Base-by-base conservation (phyloP, 2,797 vertebrate species). In the Percopsis omiscomaycus region DNA sequence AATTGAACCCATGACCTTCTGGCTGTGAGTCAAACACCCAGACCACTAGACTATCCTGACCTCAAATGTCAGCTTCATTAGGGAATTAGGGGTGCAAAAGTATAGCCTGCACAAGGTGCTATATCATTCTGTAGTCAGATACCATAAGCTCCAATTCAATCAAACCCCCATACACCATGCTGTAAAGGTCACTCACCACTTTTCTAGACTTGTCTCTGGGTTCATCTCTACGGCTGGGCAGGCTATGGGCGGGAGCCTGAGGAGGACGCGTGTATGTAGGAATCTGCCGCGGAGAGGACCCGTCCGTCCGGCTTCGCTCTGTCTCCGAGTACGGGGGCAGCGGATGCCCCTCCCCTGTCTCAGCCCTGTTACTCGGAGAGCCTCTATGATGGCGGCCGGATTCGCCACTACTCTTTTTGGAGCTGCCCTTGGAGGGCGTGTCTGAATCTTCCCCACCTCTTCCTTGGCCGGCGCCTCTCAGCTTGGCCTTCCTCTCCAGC, bases 191-290 rank as follows among this genome's bases (percentile, higher is more conserved):
- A 86, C 95, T 94, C 89, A 98, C 96, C 85, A 94, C 91, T 93
- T 97, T 98, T 54, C 94, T 92, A 71, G 89, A 75, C 29, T 91
- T 92, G 70, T 89, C 92, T 90, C 94, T 93, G 84, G 92, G 92
- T 55, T 96, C 96, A 50, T 91, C 91, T 69, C 93, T 92, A 78
- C 75, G 90, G 77, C 90, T 90, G 2, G 92, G 88, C 3, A 87
- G 90, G 55, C 85, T 79, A 48, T 84, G 77, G 22, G 54, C 3
- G 1, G 72, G 61, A 4, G 68, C 55, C 62, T 89, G 92, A 84
- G 85, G 66, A 83, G 89, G 80, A 86, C 90, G 86, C 78, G 89
- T 66, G 87, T 81, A 76, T 84, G 78, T 83, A 2, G 89, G 77
- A 71, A 86, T 5, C 66, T 92, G 77, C 48, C 79, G 84, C 12